These are phyloP conservation scores for Andrena trimmerana DNA, from an alignment of 2,888 invertebrate genomes.

Conservation along the genomic window DNA sequence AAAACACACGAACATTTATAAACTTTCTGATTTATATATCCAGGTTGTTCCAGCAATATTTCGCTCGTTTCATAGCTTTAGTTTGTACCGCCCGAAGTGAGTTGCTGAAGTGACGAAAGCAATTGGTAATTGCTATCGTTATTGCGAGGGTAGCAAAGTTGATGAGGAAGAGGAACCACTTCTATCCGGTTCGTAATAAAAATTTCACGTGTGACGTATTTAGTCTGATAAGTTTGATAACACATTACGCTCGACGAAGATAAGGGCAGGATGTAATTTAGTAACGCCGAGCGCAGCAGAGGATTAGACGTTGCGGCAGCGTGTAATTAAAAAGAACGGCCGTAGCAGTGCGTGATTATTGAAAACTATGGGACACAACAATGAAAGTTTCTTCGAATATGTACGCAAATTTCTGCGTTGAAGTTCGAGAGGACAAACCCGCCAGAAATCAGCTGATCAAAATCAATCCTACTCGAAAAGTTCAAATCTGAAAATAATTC, in stretches of 20 bases:
- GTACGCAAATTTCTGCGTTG: background rate
- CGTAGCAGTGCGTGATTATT: constrained; percentile 4
- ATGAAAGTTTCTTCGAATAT: constrained; percentile 42
- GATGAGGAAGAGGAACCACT: background rate
- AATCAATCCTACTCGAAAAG: too few relatives aligned
- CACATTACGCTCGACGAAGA: background rate
- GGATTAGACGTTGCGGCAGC: background rate
- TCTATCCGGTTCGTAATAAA: background rate
- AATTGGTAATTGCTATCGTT: background rate
- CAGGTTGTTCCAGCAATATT: too few relatives aligned
- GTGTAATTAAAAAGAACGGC: constrained; percentile 4
- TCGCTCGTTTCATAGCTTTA: too few relatives aligned
- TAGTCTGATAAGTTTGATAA: background rate
- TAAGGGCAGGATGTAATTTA: constrained; percentile 21
- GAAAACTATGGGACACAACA: constrained; percentile 16
- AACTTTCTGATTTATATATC: too few relatives aligned
- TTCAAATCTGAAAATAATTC: too few relatives aligned
- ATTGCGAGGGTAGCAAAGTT: background rate
- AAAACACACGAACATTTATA: too few relatives aligned
- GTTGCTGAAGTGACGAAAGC: too few relatives aligned
- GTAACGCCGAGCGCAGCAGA: background rate
- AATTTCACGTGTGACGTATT: background rate
- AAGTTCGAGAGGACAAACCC: background rate
- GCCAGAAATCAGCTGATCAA: too few relatives aligned
- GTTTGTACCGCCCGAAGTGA: too few relatives aligned